Evolutionary conservation across 2,113 vertebrate species (phyloP).

Genomic region (Chamaea fasciata): DNA sequence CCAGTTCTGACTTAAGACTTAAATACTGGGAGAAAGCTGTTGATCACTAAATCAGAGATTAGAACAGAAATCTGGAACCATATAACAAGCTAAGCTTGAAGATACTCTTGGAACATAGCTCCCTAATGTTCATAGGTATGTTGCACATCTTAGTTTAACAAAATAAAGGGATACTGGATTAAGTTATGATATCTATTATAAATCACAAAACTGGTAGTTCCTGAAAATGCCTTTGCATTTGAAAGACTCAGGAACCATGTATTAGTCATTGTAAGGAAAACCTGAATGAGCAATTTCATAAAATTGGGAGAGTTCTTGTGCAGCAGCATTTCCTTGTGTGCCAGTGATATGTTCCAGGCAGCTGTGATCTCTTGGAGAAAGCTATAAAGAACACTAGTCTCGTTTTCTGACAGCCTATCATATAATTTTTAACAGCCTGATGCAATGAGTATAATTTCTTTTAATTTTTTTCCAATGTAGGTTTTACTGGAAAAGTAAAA

Average conservation of each 20-base stretch:
- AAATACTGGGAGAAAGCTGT: neutral
- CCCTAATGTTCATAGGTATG: neutral
- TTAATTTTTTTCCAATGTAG: neutral
- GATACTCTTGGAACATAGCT: neutral
- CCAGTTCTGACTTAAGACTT: neutral
- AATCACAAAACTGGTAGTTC: neutral
- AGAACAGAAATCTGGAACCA: neutral
- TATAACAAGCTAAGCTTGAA: neutral
- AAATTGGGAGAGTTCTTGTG: neutral
- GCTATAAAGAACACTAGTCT: neutral
- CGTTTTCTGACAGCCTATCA: neutral
- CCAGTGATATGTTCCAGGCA: neutral
- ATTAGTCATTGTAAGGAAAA: neutral
- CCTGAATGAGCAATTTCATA: neutral
- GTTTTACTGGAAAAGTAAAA: neutral
- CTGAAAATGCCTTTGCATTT: neutral
- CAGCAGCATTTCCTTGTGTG: neutral
- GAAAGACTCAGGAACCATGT: neutral
- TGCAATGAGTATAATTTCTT: neutral
- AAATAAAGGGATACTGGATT: neutral
- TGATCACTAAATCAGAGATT: neutral
- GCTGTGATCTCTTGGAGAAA: neutral
- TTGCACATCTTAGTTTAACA: neutral
- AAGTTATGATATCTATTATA: neutral
- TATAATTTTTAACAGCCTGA: neutral